Base-by-base conservation (phyloP, 2,113 vertebrate genomes). In the Orycteropus afer region DNA sequence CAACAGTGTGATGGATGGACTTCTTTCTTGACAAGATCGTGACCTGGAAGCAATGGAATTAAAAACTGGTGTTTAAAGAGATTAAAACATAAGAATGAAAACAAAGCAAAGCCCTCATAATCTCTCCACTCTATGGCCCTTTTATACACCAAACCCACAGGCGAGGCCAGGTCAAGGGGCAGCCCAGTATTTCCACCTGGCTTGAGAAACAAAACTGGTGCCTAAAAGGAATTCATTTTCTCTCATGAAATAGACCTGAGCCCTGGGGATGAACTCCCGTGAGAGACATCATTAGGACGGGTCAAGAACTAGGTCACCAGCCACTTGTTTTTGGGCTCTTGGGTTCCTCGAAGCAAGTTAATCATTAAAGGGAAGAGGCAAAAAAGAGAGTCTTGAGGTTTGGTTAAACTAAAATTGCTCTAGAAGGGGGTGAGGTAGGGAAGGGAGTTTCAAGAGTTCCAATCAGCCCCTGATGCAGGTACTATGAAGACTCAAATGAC, bases 381-480 rank as follows among this genome's bases (percentile, higher is more conserved):
- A 92, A 96, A n/a, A 89, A 42, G 17, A 40, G 5, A 65, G 81
- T 77, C 85, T 89, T 87, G 51, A 95, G 42, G 69, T 81, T 86
- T 57, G 17, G 59, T 59, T 51, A 91, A 88, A 86, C 40, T 91
- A 79, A 86, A 89, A 57, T 23, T 76, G 73, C 63, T 71, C 49
- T 73, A 61, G 45, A 57, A n/a, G 63, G 80, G 74, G 78, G 51
- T 27, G 32, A 32, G 22, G n/a, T 20, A 9, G 23, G 42, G 40
- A 63, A 73, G 69, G 61, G 32, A 40, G 6, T 42, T 93, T 84
- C 17, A 18, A 67, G 85, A 87, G 49, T 79, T 29, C 80, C 6
- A 12, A 0, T 40, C 29, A 25, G 29, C 4, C 69, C 49, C 69
- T 3, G 8, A 22, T 61, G 49, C 18, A 59, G 79, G 55, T 63